Percentiles rank a stretch among this genome's conserved stretches.
Evolutionary conservation across 2,113 vertebrate species (phyloP).

Genomic region (Prolemur simus): DNA sequence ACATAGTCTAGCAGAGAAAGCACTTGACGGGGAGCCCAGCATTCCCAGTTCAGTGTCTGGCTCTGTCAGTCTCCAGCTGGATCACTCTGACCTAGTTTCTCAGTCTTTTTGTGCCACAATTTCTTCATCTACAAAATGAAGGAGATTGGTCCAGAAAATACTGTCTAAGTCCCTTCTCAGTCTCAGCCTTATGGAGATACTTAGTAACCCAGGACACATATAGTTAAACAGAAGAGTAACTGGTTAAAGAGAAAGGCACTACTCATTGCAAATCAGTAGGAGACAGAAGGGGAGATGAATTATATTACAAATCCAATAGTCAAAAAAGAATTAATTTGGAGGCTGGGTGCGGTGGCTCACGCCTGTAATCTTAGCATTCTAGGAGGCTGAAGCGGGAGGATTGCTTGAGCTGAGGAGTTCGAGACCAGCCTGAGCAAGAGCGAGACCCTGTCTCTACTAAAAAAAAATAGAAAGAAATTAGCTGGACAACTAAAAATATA

Average conservation of each 20-base stretch:
- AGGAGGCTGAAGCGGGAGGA: no score
- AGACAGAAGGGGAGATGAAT: background rate
- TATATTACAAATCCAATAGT: background rate
- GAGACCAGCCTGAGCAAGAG: no score
- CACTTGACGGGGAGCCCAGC: background rate
- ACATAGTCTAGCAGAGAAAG: background rate
- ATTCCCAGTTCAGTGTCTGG: background rate
- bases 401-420: no score
- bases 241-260: background rate
- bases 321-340: background rate
- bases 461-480: no score
- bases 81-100: background rate
- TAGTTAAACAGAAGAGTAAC: background rate
- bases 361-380: no score
- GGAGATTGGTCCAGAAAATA: background rate
- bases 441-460: no score
- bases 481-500: no score
- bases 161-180: background rate
- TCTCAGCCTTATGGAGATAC: background rate
- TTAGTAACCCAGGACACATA: background rate
- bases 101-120: background rate
- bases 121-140: background rate
- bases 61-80: background rate
- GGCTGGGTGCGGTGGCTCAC: background rate
- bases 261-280: fast-evolving